A percentile compares a stretch with the other conserved stretches of the same genome.
These are phyloP conservation scores for Prosopocoilus inquinatus DNA, from an alignment of 2,888 invertebrate genomes.

Conservation along the genomic window DNA sequence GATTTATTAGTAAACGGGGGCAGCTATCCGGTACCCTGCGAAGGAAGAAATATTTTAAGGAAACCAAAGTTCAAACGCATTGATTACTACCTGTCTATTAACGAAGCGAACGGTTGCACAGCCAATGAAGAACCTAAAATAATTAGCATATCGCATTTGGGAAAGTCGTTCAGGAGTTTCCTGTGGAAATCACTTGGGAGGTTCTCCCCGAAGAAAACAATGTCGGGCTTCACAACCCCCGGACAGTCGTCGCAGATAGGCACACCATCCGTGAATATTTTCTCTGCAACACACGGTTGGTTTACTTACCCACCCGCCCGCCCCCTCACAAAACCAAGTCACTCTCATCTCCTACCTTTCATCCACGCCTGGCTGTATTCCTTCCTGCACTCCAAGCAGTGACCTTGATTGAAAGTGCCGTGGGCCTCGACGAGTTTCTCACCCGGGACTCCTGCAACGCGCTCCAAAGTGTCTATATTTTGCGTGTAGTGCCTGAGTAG, in stretches of 20 bases:
- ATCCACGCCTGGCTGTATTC: conserved; percentile 79
- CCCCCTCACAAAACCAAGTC: neutral
- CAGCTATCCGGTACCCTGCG: conserved; percentile 66
- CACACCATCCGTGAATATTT: conserved; percentile 69
- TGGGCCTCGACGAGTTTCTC: conserved; percentile 93
- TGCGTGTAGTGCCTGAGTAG: conserved; percentile 78
- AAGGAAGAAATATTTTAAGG: conserved; percentile 13
- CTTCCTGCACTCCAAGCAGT: conserved; percentile 75
- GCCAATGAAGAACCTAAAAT: conserved; percentile 93
- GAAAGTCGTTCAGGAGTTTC: conserved; percentile 71
- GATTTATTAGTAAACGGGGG: conserved; percentile 84
- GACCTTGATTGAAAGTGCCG: conserved; percentile 87
- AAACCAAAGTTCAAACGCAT: neutral
- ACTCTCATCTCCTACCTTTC: conserved; percentile 61
- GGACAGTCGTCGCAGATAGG: conserved; percentile 71
- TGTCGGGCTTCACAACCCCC: conserved; percentile 89
- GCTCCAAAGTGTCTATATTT: conserved; percentile 93
- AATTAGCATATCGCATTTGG: conserved; percentile 84
- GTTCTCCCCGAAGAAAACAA: conserved; percentile 93
- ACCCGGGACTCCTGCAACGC: conserved; percentile 77
- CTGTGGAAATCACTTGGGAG: conserved; percentile 76
- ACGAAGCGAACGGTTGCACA: conserved; percentile 92
- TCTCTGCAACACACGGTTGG: conserved; percentile 53
- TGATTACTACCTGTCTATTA: conserved; percentile 69
- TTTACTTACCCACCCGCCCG: neutral